A percentile compares a stretch with the other conserved stretches of the same genome.
Evolutionary conservation across 2,888 invertebrate genomes (phyloP).

Genomic region (Dugesia japonica): DNA sequence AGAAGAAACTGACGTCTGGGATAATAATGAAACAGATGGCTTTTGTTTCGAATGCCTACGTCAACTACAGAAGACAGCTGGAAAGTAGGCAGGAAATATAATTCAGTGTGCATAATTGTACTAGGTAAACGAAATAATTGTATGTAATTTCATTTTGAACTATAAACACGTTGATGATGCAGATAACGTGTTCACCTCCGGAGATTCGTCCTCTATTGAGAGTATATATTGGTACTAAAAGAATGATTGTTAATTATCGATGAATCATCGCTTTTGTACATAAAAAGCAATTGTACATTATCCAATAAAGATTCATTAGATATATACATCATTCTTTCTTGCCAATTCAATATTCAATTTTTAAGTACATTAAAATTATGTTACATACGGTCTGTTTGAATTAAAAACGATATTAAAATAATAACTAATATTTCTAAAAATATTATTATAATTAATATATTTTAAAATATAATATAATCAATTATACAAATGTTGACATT

Average conservation of each 20-base stretch:
- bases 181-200: not conserved
- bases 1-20: not conserved
- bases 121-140: too few species aligned
- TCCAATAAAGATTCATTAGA: not conserved
- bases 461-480: too few species aligned
- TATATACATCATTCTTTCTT: not conserved
- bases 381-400: too few species aligned
- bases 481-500: too few species aligned
- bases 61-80: not conserved
- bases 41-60: conserved; percentile 11
- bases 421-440: too few species aligned
- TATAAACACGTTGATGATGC: not conserved
- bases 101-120: not conserved
- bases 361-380: too few species aligned
- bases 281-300: not conserved
- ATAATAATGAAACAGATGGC: not conserved
- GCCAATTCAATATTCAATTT: too few species aligned
- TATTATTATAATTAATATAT: too few species aligned
- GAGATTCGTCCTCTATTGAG: conserved; percentile 5
- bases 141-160: not conserved
- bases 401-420: too few species aligned
- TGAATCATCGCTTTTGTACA: not conserved
- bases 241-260: not conserved
- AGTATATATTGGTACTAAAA: not conserved
- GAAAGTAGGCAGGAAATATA: conserved; percentile 15